Evolutionary conservation across 2,113 vertebrate species (phyloP).

Genomic region (Cynocephalus volans): DNA sequence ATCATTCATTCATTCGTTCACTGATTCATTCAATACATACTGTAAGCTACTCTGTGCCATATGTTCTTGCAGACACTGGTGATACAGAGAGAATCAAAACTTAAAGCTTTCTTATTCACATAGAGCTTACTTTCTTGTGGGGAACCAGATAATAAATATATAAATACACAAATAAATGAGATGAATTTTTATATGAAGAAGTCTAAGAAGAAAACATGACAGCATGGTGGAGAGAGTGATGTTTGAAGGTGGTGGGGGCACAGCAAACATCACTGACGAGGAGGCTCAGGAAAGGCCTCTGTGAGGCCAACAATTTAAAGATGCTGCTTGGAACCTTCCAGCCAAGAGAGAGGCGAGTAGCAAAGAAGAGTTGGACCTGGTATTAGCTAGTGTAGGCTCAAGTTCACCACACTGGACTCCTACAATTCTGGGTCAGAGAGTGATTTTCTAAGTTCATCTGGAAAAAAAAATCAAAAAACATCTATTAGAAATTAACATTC

Average conservation of each 20-base stretch:
- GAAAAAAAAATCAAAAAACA: background rate
- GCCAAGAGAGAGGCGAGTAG: background rate
- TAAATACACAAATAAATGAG: background rate
- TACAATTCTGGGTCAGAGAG: background rate
- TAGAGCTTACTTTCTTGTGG: background rate
- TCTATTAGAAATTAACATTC: background rate
- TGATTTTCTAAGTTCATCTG: background rate
- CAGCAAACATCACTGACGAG: background rate
- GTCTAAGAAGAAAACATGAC: background rate
- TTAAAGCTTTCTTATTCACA: background rate
- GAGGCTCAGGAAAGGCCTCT: background rate
- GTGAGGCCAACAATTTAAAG: background rate
- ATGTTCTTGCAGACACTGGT: too few relatives aligned
- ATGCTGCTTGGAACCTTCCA: fast-evolving
- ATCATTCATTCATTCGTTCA: background rate
- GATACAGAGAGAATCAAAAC: background rate
- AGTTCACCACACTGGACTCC: background rate
- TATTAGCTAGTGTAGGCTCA: background rate
- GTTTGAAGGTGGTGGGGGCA: fast-evolving
- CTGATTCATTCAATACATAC: background rate
- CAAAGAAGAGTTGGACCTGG: background rate
- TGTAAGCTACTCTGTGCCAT: background rate
- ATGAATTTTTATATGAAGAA: background rate
- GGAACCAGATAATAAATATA: background rate
- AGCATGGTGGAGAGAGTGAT: background rate